Percentiles rank a stretch among this genome's conserved stretches.
Conservation (phyloP, 1,140 invertebrate genomes). For the Sycobia sp. region DNA sequence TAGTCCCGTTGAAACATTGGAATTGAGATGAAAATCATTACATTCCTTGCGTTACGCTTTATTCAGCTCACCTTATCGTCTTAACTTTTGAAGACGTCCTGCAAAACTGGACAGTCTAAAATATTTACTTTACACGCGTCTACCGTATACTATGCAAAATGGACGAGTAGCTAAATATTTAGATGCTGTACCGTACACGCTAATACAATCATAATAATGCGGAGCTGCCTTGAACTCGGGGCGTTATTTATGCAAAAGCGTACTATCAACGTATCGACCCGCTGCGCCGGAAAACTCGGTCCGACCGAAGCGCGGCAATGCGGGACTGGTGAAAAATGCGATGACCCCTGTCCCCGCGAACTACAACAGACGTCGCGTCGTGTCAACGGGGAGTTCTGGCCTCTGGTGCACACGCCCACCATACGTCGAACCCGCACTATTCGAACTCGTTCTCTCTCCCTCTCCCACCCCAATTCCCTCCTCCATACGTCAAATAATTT, state of each 20-base stretch:
- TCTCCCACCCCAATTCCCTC: background rate
- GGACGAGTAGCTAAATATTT: too few relatives aligned
- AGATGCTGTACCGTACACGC: too few relatives aligned
- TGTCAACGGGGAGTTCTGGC: background rate
- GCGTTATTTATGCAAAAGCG: slow-evolving; percentile 12
- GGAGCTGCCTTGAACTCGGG: background rate
- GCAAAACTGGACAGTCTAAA: too few relatives aligned
- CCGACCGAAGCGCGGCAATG: background rate
- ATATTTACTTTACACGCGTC: too few relatives aligned
- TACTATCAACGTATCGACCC: background rate
- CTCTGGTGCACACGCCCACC: background rate
- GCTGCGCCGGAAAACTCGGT: background rate
- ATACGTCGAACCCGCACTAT: slow-evolving; percentile 28
- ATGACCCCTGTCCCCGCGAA: background rate
- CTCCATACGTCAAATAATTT: slow-evolving; percentile 26
- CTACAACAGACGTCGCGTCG: slow-evolving; percentile 4
- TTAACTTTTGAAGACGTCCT: too few relatives aligned
- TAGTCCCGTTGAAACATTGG: too few relatives aligned
- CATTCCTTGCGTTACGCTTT: too few relatives aligned
- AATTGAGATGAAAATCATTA: too few relatives aligned
- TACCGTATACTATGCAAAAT: too few relatives aligned
- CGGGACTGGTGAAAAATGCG: slow-evolving; percentile 4
- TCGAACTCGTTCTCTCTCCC: too few relatives aligned
- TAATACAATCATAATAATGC: slow-evolving; percentile 1
- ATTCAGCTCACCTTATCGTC: too few relatives aligned